These are phyloP conservation scores for Spilosoma lubricipeda DNA, from an alignment of 2,888 invertebrate species.

Conservation along the genomic window DNA sequence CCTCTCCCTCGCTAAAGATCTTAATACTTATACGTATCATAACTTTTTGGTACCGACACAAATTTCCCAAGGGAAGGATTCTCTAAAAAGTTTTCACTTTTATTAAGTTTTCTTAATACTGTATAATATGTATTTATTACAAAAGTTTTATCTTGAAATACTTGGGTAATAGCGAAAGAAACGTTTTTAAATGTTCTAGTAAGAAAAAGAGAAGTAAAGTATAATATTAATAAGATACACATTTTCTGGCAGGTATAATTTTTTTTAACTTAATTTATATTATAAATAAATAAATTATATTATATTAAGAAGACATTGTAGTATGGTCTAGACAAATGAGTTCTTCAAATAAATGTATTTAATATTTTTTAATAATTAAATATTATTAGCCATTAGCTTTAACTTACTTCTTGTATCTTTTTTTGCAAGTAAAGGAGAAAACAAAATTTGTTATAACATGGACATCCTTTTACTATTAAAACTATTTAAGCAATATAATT, in stretches of 20 bases:
- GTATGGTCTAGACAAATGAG: background rate
- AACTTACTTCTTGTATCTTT: no score
- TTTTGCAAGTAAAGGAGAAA: background rate
- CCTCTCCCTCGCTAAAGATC: background rate
- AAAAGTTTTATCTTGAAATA: conserved; percentile 2
- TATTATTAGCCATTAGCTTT: background rate
- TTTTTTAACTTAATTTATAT: background rate
- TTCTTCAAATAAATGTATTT: no score
- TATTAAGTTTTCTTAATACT: conserved; percentile 2
- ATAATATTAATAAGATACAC: background rate
- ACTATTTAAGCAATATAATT: no score
- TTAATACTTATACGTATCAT: background rate
- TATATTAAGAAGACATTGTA: no score
- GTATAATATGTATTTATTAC: background rate
- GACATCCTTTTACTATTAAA: no score
- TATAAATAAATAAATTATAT: no score
- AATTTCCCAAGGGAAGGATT: conserved; percentile 11
- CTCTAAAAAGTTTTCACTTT: conserved; percentile 1
- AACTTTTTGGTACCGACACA: conserved; percentile 4
- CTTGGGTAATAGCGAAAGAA: background rate
- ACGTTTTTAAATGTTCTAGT: background rate
- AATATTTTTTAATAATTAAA: background rate
- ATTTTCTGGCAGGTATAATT: background rate
- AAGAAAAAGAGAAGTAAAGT: background rate
- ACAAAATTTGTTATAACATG: background rate